phyloP scores from a whole-genome alignment of 2,888 invertebrate species.

The Melinaea menophilus region DNA sequence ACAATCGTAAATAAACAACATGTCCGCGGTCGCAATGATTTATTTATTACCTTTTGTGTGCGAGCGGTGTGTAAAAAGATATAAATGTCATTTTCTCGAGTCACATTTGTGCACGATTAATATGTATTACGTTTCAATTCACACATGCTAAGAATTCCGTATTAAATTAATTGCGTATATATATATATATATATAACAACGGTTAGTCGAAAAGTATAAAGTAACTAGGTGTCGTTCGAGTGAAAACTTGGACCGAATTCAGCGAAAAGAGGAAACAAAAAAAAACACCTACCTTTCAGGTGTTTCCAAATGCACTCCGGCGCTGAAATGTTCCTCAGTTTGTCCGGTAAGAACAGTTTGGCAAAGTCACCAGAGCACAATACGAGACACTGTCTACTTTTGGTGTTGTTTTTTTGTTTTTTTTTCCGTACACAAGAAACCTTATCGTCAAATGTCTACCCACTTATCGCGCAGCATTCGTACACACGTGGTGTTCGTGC shows the following conservation, averaged over 20 bases:
- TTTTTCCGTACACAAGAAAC: slow-evolving; percentile 34
- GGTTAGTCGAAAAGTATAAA: slow-evolving; percentile 10
- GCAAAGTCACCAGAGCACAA: slow-evolving; percentile 58
- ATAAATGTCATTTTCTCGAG: neutral
- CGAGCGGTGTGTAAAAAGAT: neutral
- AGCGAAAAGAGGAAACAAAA: slow-evolving; percentile 32
- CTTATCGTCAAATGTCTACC: slow-evolving; percentile 63
- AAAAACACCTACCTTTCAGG: slow-evolving; percentile 62
- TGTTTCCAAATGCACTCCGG: slow-evolving; percentile 71
- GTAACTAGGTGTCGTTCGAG: slow-evolving; percentile 12
- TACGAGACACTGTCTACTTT: slow-evolving; percentile 57
- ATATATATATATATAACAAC: neutral
- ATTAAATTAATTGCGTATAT: neutral
- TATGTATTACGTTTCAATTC: slow-evolving; percentile 1
- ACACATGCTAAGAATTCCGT: neutral
- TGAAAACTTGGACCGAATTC: slow-evolving; percentile 58
- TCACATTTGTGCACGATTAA: neutral
- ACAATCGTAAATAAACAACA: neutral
- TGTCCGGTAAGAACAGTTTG: slow-evolving; percentile 57
- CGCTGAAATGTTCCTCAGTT: slow-evolving; percentile 69
- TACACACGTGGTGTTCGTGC: slow-evolving; percentile 32
- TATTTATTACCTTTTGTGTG: slow-evolving; percentile 6
- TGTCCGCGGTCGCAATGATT: neutral
- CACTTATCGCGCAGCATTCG: slow-evolving; percentile 52
- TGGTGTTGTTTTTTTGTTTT: neutral